Base-by-base conservation (phyloP, 2,113 vertebrate genomes). In the Podocnemis expansa region DNA sequence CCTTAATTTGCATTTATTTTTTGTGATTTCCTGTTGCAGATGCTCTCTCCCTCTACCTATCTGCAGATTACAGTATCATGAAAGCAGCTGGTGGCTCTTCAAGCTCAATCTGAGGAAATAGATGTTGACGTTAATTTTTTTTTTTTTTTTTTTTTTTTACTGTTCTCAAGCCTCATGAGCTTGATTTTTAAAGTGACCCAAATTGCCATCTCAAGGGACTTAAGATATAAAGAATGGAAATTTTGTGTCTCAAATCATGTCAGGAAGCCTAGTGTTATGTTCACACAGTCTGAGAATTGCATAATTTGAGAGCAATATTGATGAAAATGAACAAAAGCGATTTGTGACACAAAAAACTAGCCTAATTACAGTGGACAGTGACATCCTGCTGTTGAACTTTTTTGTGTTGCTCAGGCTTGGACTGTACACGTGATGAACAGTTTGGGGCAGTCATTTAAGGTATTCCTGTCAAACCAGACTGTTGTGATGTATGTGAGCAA, bases 301-400 rank as follows among this genome's bases (percentile, higher is more conserved):
- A 0, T 11, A 9, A 55, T 81, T 4, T 51, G 58, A 87, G 51
- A 56, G 4, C 34, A 2, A 38, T 78, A 8, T 78, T 58, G 27
- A 29, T 52, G 41, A 83, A 29, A 3, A 7, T 78, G 75, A 93
- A 24, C 70, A 81, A 10, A 45, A 22, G 9, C 4, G 9, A 31
- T 73, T 49, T 11, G 75, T 80, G 56, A 78, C 13, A 60, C 2
- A 60, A 60, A 60, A 60, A 34, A 14, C 6, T 60, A 60, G 12
- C 13, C 58, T 13, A 60, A 60, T 60, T 29, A 16, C 29, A 8
- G 2, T 60, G 14, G 81, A 52, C n/a, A 78, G 34, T 63, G 41
- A 6, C 8, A n/a, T 43, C 34, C 43, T 82, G 11, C n/a, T 90
- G 47, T 41, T 19, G 55, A 9, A 3, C 0, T 0, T 58, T n/a